Evolutionary conservation across 2,888 invertebrate species (phyloP), one percentile per base, ranked within the genome.

Genomic region (Sinopyrophorus schimmeli): DNA sequence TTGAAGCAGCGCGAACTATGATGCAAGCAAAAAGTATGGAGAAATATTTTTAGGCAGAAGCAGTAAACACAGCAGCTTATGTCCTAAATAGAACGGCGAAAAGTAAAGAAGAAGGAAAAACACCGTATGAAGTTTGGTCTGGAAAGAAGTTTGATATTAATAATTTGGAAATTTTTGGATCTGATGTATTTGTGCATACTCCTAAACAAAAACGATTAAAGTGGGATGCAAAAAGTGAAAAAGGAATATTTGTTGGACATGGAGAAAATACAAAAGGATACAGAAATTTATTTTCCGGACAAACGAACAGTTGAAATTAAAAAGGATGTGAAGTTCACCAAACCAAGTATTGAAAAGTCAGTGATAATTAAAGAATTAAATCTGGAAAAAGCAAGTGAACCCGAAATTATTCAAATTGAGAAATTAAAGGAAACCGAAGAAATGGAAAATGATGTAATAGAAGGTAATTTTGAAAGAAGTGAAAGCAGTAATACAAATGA

Each of bases 141-240:
- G 59, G 63, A 9, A 48, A 52, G 2, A 67, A 66, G 50, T 65
- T 64, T 9, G 53, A 68, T 43, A 18, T 74, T 1, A 47, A 46
- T 21, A 56, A 66, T 10, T 38, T 73, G 10, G 55, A 59, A 28
- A 58, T 65, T 16, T 74, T 75, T 64, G 74, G 72, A 9, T 56
- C 58, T 9, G 39, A 60, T 39, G 65, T 63, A 6, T 63, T 62
- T 54, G 61, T 60, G n/a, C 67, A 70, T 44, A 54, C 70, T 28
- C 67, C 70, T 1, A 64, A 69, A 51, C 58, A 68, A 42, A 64
- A 60, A 41, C 50, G 66, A 23, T 34, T 26, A 24, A 70, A 69
- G 56, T 63, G 56, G 56, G 66, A 71, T 27, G 28, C 60, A 1
- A 72, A 71, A 46, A 53, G 64, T 34, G 49, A 54, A 10, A 56